Base-by-base conservation (phyloP, 2,888 invertebrate genomes). In the Allophyes oxyacanthae region DNA sequence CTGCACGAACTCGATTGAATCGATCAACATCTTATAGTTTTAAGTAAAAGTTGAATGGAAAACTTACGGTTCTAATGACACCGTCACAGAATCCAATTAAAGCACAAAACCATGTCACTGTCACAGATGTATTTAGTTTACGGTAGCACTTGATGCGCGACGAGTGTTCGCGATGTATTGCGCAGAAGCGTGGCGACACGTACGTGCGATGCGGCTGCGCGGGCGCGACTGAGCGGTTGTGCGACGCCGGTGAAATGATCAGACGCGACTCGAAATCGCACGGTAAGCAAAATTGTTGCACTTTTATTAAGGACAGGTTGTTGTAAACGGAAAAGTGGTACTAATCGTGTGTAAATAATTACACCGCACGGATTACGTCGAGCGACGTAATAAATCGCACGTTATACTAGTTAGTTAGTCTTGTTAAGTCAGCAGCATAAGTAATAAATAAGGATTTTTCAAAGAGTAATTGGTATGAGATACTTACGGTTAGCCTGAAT, bases 91-190 rank as follows among this genome's bases (percentile, higher is more conserved):
- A 93, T 92, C 92, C 92, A 85, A 90, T 85, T 81, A 79, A 77
- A 85, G 82, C 93, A 94, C 93, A 88, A 79, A 92, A 92, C 84
- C 92, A 93, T 92, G 87, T 90, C 93, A 94, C 93, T 91, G 82
- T 87, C 92, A 92, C 92, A 87, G 80, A 68, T 79, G 85, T 81
- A 77, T 84, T 79, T 82, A 77, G 77, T 81, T 78, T 79, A 78
- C 67, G 74, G 70, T 72, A 66, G 70, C 81, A 84, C 83, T 81
- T 76, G 75, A 72, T 78, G 79, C 83, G 82, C 82, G 81, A 64
- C 77, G 79, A 73, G 72, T 63, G 74, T 77, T 70, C 69, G 66
- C 76, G 77, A 75, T 71, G 74, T 65, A 74, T 70, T 69, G 74
- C 68, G 79, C 55, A 69, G 58, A 60, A 61, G 58, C 57, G 60